Evolutionary conservation across 2,113 vertebrate genomes (phyloP).

Genomic region (Ranitomeya imitator): DNA sequence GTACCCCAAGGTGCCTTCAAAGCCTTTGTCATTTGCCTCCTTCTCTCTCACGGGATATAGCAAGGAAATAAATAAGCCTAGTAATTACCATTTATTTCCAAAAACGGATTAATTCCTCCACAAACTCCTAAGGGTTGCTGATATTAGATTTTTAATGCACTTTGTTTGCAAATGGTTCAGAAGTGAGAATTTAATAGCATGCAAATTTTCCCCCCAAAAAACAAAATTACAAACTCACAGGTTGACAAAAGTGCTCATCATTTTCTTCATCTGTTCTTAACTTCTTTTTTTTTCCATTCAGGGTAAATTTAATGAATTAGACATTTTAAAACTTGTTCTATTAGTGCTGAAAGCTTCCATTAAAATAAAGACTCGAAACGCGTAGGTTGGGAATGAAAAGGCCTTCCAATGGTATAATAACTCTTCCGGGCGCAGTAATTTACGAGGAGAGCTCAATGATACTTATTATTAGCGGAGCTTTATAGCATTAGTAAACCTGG

Average conservation of each 20-base stretch:
- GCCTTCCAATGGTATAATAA: conserved; percentile 20
- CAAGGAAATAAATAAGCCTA: conserved; percentile 49
- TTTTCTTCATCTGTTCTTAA: neutral
- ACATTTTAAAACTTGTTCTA: neutral
- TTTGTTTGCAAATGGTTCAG: conserved; percentile 42
- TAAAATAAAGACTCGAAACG: neutral
- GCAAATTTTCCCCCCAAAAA: neutral
- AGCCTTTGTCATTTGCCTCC: conserved; percentile 36
- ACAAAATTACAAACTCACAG: neutral
- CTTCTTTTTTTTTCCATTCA: neutral
- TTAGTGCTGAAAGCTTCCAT: neutral
- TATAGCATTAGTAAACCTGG: neutral
- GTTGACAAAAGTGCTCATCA: neutral
- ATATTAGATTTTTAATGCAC: conserved; percentile 48
- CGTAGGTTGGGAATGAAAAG: neutral
- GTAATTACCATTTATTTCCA: conserved; percentile 47
- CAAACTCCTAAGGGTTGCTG: conserved; percentile 45
- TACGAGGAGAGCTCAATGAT: neutral
- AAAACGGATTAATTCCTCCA: conserved; percentile 48
- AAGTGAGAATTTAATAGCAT: conserved; percentile 35
- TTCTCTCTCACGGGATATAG: conserved; percentile 36
- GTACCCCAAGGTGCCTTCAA: conserved; percentile 41
- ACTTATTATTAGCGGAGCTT: conserved; percentile 14
- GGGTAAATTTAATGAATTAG: neutral
- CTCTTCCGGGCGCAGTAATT: neutral